Percentiles rank a stretch among this genome's conserved stretches.
phyloP scores from a whole-genome alignment of 2,797 vertebrate species.

The Ceryle rudis region DNA sequence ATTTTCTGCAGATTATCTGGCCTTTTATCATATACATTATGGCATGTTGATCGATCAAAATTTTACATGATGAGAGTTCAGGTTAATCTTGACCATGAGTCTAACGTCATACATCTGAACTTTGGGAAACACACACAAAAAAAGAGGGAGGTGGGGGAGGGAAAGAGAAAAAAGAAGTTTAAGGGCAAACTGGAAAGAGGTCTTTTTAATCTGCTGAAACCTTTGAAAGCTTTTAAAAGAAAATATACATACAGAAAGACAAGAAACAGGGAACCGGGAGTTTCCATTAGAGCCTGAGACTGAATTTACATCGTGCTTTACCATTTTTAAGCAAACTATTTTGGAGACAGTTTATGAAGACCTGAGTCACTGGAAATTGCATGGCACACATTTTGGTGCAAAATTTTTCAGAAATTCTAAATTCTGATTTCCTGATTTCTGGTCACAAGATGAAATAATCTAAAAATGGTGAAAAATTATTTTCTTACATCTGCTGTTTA shows the following conservation, averaged over 20 bases:
- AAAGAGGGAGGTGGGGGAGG: accelerated
- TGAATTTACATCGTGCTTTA: neutral
- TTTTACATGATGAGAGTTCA: neutral
- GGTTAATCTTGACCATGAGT: neutral
- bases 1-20: neutral
- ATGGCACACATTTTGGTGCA: neutral
- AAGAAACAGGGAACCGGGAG: neutral
- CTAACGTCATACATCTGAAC: neutral
- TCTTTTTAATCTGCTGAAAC: neutral
- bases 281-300: neutral
- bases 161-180: accelerated
- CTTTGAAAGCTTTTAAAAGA: neutral
- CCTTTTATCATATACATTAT: neutral
- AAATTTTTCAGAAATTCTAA: neutral
- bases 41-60: neutral
- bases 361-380: neutral
- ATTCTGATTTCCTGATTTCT: neutral
- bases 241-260: neutral
- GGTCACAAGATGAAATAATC: neutral
- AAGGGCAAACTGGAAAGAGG: neutral
- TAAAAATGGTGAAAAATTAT: accelerated
- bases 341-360: neutral
- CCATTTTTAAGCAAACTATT: neutral
- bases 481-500: neutral
- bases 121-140: neutral